Percentiles rank a stretch among this genome's conserved stretches.
These are phyloP conservation scores for Melanotaenia pygmaea DNA, from an alignment of 2,797 vertebrate species.

Conservation along the genomic window DNA sequence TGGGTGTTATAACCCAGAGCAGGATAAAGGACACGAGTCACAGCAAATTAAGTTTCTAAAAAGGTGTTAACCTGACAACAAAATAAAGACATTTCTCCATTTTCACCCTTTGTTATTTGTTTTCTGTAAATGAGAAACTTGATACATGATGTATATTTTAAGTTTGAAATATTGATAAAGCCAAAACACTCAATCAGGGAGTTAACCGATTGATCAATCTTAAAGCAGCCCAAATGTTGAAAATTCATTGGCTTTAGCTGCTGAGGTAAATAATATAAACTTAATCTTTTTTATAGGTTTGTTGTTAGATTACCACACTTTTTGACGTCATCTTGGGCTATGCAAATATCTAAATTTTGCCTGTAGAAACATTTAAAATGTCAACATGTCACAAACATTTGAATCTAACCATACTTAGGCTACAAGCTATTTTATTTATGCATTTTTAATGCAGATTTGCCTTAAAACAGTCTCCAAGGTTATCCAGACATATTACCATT, in stretches of 20 bases:
- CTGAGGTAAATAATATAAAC: background rate
- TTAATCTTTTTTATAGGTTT: no score
- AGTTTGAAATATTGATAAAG: background rate
- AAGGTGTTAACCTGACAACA: background rate
- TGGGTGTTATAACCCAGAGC: background rate
- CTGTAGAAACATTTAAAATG: no score
- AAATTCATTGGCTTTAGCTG: no score
- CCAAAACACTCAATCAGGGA: background rate
- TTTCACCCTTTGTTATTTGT: no score
- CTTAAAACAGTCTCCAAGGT: background rate
- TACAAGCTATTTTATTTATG: no score
- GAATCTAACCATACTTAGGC: no score
- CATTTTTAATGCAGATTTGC: background rate
- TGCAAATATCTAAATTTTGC: no score
- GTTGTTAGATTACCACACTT: no score
- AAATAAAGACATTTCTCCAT: no score
- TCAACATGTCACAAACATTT: no score
- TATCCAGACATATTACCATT: background rate
- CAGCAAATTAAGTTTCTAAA: background rate
- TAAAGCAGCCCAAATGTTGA: background rate
- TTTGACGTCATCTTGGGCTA: no score
- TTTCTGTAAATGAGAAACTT: background rate
- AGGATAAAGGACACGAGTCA: background rate
- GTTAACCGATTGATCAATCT: background rate
- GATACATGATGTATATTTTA: background rate